Evolutionary conservation across 1,140 invertebrate genomes (phyloP).

Genomic region (Bombus sylvicola): DNA sequence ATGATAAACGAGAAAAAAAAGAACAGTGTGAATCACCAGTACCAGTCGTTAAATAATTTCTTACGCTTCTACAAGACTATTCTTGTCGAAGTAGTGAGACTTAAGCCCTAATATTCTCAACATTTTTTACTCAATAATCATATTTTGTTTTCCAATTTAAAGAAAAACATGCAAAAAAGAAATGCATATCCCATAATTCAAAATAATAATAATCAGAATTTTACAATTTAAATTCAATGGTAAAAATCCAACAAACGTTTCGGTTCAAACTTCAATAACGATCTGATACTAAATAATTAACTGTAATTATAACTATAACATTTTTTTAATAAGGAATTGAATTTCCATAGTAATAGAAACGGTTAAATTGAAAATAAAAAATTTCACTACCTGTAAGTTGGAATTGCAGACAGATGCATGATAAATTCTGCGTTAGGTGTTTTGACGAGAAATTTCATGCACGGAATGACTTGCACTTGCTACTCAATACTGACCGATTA

Average conservation of each 20-base stretch:
- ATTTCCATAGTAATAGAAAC: neutral
- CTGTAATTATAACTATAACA: neutral
- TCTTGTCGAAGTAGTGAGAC: neutral
- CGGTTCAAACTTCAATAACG: neutral
- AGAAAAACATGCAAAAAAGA: neutral
- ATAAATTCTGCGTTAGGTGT: neutral
- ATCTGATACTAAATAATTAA: too few relatives aligned
- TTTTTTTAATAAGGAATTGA: neutral
- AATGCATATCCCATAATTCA: neutral
- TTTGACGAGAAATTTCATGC: too few relatives aligned
- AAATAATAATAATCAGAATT: neutral
- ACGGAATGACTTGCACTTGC: neutral
- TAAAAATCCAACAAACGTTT: neutral
- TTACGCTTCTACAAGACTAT: neutral
- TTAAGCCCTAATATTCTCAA: too few relatives aligned
- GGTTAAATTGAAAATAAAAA: neutral
- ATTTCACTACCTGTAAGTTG: neutral
- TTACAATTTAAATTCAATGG: neutral
- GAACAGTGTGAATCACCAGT: neutral
- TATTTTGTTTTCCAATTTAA: neutral
- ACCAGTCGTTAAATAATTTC: constrained; percentile 33
- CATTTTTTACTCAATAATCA: neutral
- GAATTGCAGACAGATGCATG: constrained; percentile 12
- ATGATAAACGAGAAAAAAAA: constrained; percentile 23
- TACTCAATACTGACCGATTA: neutral